Evolutionary conservation across 2,797 vertebrate genomes (phyloP).

Genomic region (Gallirallus australis): DNA sequence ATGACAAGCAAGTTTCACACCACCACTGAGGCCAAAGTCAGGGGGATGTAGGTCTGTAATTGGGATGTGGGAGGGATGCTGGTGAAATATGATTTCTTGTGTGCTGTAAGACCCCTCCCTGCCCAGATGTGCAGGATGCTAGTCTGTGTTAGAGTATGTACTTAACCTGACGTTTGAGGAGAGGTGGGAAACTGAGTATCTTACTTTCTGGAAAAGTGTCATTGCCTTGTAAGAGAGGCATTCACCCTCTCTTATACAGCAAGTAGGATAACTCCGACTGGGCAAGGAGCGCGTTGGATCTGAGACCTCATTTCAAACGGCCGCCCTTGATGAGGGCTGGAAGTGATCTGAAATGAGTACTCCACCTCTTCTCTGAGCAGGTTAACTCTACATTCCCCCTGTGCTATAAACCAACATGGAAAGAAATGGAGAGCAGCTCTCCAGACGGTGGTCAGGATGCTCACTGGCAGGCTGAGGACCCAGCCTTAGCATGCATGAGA

Average conservation of each 20-base stretch:
- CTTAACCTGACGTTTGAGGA: not conserved
- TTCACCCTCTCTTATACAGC: not conserved
- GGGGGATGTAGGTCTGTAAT: fast-evolving
- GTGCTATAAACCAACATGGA: not conserved
- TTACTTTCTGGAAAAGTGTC: not conserved
- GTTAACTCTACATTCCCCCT: not conserved
- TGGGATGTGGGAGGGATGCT: not conserved
- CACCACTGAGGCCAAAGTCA: not conserved
- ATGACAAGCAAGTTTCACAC: fast-evolving
- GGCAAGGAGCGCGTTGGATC: not conserved
- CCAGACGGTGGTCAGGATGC: fast-evolving
- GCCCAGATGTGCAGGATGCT: not conserved
- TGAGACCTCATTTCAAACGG: not conserved
- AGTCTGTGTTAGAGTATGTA: fast-evolving
- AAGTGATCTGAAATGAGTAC: not conserved
- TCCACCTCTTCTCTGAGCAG: fast-evolving
- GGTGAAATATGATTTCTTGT: not conserved
- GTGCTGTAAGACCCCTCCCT: not conserved
- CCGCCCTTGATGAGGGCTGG: not conserved
- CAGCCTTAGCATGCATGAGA: fast-evolving
- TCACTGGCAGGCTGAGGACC: not conserved
- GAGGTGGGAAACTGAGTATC: not conserved
- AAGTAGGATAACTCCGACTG: not conserved
- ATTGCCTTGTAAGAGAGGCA: not conserved
- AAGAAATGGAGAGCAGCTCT: not conserved